Evolutionary conservation across 2,797 vertebrate species (phyloP).

Genomic region (Morelia viridis): DNA sequence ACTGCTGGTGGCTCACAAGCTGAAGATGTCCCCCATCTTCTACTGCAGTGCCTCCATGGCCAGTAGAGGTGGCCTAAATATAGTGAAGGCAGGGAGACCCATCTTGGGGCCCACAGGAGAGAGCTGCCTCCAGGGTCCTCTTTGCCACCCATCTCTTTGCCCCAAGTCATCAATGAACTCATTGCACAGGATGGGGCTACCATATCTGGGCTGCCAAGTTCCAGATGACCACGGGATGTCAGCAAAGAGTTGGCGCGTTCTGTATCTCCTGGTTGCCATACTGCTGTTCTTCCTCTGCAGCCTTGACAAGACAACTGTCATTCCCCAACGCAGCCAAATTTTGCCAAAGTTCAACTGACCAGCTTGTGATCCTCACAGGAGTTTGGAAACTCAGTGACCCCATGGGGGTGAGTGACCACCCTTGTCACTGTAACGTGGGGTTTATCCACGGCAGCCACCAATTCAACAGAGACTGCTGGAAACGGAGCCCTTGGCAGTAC

Average conservation of each 20-base stretch:
- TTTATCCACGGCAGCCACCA: neutral
- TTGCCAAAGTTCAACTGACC: neutral
- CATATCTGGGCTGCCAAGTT: neutral
- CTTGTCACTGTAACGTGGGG: neutral
- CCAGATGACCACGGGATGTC: neutral
- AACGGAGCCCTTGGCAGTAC: neutral
- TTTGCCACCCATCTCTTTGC: neutral
- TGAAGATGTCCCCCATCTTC: neutral
- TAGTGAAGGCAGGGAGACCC: neutral
- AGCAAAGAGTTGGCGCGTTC: neutral
- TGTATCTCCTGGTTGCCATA: neutral
- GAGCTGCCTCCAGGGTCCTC: neutral
- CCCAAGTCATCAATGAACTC: neutral
- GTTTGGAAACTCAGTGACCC: neutral
- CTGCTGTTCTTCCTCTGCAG: neutral
- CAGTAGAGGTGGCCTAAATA: neutral
- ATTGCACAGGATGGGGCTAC: neutral
- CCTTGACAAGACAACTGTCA: neutral
- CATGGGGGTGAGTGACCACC: neutral
- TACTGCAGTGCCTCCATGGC: neutral
- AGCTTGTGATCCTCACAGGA: too few relatives aligned
- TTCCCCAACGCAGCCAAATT: too few relatives aligned
- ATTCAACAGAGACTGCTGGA: neutral
- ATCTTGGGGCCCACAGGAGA: neutral
- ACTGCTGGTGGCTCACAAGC: neutral